Percentiles rank a stretch among this genome's conserved stretches.
Evolutionary conservation across 2,113 vertebrate species (phyloP).

Genomic region (Proteles cristata): DNA sequence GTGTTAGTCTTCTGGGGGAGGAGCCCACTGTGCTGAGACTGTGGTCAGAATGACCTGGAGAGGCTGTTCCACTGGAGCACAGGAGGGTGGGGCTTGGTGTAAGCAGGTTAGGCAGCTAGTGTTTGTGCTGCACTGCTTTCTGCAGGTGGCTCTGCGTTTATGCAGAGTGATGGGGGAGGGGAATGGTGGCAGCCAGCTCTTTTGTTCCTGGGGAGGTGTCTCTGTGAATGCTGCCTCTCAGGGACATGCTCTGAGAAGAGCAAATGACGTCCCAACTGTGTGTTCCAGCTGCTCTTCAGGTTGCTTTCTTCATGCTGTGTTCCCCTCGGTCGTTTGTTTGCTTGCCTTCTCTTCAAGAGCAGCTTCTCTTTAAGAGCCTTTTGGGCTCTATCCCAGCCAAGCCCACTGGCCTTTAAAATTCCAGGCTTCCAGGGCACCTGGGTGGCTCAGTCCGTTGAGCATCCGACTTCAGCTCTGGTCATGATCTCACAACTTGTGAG

Average conservation of each 20-base stretch:
- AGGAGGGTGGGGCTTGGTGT: not conserved
- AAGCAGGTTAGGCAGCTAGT: not conserved
- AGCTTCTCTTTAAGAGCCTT: not conserved
- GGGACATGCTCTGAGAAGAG: not conserved
- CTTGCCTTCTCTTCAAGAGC: not conserved
- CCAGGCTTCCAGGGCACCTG: not conserved
- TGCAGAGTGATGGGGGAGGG: not conserved
- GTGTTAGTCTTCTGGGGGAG: not conserved
- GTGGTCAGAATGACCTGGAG: not conserved
- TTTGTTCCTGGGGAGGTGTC: not conserved
- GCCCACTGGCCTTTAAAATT: not conserved
- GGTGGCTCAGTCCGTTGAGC: too few relatives aligned
- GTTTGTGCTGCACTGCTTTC: not conserved
- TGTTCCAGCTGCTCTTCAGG: not conserved
- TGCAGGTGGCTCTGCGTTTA: not conserved
- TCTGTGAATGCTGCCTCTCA: not conserved
- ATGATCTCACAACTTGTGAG: too few relatives aligned
- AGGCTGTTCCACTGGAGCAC: not conserved
- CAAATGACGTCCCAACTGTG: not conserved
- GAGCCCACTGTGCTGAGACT: not conserved
- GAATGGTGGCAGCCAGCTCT: not conserved
- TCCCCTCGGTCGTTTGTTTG: not conserved
- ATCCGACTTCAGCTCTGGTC: too few relatives aligned
- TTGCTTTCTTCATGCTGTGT: not conserved
- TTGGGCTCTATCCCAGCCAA: not conserved